Evolutionary conservation across 2,113 vertebrate species (phyloP), one percentile per base, ranked within the genome.

Genomic region (Opisthocomus hoazin): DNA sequence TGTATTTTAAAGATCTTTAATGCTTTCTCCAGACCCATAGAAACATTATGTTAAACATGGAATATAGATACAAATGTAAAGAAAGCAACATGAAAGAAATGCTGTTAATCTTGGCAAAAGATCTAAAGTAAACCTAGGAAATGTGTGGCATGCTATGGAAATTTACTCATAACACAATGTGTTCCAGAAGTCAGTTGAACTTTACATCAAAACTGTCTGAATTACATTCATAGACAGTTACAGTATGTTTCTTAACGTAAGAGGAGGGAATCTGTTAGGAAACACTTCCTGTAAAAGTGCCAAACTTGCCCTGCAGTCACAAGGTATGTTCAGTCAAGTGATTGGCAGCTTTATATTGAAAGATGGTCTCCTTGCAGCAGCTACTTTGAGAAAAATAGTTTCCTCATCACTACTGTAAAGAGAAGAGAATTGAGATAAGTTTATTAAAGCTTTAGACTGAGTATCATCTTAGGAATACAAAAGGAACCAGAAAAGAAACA

Each of bases 11-110:
- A 95, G 60, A 29, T 22, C n/a, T 27, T 83, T 83, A 97, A 95
- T 95, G 73, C 58, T 65, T 96, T 96, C 88, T 94, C 74, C 92
- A 97, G 86, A 61, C 34, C 15, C n/a, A 23, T 16, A 84, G 84
- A 92, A 96, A 90, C 63, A 77, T 89, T 94, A 61, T 73, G 61
- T 87, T 97, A 86, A 93, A 93, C 66, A 53, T 93, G 95, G 96
- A 94, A 94, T 94, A 97, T 85, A 79, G 94, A 94, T 96, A 94
- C 50, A 96, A 95, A 96, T 82, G 86, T 96, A 93, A 89, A 91
- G 81, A 89, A 97, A 96, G 92, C 91, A 95, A 93, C 95, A 90
- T 96, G 81, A 92, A 96, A 97, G 84, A 96, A 95, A 84, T 77
- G 56, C 79, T 94, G 83, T 96, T 94, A 90, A 89, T 96, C 90